phyloP scores from a whole-genome alignment of 2,888 invertebrate species.

The Mesochorus sp. region DNA sequence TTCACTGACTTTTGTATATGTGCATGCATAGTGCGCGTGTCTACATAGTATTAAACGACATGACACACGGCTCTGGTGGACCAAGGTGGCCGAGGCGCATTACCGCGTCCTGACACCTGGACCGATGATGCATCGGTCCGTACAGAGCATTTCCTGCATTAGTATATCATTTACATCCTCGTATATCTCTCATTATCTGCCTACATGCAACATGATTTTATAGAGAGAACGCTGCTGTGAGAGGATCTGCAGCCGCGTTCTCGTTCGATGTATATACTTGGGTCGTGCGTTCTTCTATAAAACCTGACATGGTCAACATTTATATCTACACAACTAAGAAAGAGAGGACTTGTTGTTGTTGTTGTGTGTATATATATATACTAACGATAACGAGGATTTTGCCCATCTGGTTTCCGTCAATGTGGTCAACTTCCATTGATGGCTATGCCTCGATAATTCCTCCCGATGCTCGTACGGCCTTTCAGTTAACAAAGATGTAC shows the following conservation, averaged over 20 bases:
- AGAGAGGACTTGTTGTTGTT: slow-evolving; percentile 34
- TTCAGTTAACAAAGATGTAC: slow-evolving; percentile 31
- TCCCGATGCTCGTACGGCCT: slow-evolving; percentile 42
- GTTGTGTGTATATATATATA: background rate
- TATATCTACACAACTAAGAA: slow-evolving; percentile 10
- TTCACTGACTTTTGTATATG: background rate
- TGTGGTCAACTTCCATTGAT: slow-evolving; percentile 45
- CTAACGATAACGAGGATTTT: slow-evolving; percentile 32
- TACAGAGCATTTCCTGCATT: slow-evolving; percentile 77
- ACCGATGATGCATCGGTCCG: slow-evolving; percentile 77
- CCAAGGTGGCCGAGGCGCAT: slow-evolving; percentile 72
- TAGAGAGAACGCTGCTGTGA: no score
- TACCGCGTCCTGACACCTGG: slow-evolving; percentile 74
- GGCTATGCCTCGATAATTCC: slow-evolving; percentile 29
- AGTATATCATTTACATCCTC: slow-evolving; percentile 75
- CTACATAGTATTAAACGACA: slow-evolving; percentile 41
- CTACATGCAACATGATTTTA: slow-evolving; percentile 64
- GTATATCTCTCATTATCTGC: slow-evolving; percentile 74
- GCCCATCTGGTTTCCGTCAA: slow-evolving; percentile 50
- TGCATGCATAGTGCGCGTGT: background rate
- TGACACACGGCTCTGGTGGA: slow-evolving; percentile 65
- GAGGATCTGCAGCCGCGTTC: slow-evolving; percentile 43
- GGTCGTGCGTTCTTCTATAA: background rate
- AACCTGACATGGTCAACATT: no score
- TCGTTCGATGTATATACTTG: slow-evolving; percentile 4